These are phyloP conservation scores for Thymelicus sylvestris DNA, from an alignment of 2,888 invertebrate genomes.

Conservation along the genomic window DNA sequence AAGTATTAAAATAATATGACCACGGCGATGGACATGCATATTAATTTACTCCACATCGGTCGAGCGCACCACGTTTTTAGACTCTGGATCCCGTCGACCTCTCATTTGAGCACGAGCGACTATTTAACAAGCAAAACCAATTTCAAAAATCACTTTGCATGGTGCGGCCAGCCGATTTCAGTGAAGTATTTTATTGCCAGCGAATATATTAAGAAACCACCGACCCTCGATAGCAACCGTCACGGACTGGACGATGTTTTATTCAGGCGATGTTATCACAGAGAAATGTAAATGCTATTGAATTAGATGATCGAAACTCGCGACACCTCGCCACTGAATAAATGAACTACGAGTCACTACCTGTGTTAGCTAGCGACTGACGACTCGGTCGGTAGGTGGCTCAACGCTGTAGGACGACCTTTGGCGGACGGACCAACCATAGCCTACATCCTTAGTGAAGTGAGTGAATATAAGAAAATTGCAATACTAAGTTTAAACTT, in stretches of 20 bases:
- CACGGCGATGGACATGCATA: too few relatives aligned
- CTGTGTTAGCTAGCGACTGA: neutral
- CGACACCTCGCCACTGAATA: constrained; percentile 24
- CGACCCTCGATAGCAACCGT: constrained; percentile 2
- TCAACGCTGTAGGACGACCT: too few relatives aligned
- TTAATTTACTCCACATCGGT: too few relatives aligned
- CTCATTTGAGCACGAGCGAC: too few relatives aligned
- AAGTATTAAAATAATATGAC: too few relatives aligned
- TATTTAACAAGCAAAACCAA: neutral
- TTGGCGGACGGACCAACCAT: too few relatives aligned
- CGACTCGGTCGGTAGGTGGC: too few relatives aligned
- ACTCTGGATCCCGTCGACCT: too few relatives aligned
- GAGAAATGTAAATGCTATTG: constrained; percentile 30
- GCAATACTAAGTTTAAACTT: too few relatives aligned
- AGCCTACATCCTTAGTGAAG: too few relatives aligned
- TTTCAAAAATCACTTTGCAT: neutral
- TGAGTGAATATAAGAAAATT: too few relatives aligned
- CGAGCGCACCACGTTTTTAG: too few relatives aligned
- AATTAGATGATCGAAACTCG: constrained; percentile 30
- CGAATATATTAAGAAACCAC: neutral
- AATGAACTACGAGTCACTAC: constrained; percentile 24
- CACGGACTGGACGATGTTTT: constrained; percentile 22
- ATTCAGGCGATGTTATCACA: constrained; percentile 33
- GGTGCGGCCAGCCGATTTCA: neutral
- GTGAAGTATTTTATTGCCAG: neutral